Base-by-base conservation (phyloP, 92 coral and sea anemone species). In the Heliopora coerulea region DNA sequence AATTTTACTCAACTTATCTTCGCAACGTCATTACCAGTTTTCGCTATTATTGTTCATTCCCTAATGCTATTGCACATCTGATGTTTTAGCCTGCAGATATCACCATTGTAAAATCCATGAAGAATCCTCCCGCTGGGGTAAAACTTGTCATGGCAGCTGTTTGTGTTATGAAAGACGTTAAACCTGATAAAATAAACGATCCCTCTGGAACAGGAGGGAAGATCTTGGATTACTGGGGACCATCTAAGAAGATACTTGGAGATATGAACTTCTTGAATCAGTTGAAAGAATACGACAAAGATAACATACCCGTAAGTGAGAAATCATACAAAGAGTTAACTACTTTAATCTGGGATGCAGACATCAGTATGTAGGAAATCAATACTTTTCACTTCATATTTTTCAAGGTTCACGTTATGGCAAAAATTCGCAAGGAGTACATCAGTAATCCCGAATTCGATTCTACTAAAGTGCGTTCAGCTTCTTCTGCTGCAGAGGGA, bases 71-170 rank as follows among this genome's bases (percentile, higher is more conserved):
- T n/a, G n/a, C n/a, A n/a, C n/a, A n/a, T n/a, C n/a, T n/a, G n/a
- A n/a, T n/a, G n/a, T 52, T 62, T 58, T 83, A 93, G 99, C 99
- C 99, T 56, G 90, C 99, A 40, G 99, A 95, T 52, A 95, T 95
- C 82, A 95, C 99, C 2, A 90, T 95, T 31, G 99, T 95, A 14
- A 95, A 95, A 87, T 86, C 96, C 56, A 90, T 95, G 99, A 65
- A 78, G 32, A 95, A 90, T 72, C 99, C 99, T 31, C 99, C 99
- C 10, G 96, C 96, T n/a, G 99, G 96, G 17, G 95, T 95, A 28
- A 95, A 95, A 75, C 99, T 95, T 15, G 99, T 95, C 70, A 95
- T 95, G 99, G 65, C 96, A 35, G 99, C 99, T 20, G 96, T 95
- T 31, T 95, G 99, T 52, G 96, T 95, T 26, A 90, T 95, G 99